Percentiles rank a stretch among this genome's conserved stretches.
These are phyloP conservation scores for Perodicticus potto DNA, from an alignment of 2,797 vertebrate genomes.

Conservation along the genomic window DNA sequence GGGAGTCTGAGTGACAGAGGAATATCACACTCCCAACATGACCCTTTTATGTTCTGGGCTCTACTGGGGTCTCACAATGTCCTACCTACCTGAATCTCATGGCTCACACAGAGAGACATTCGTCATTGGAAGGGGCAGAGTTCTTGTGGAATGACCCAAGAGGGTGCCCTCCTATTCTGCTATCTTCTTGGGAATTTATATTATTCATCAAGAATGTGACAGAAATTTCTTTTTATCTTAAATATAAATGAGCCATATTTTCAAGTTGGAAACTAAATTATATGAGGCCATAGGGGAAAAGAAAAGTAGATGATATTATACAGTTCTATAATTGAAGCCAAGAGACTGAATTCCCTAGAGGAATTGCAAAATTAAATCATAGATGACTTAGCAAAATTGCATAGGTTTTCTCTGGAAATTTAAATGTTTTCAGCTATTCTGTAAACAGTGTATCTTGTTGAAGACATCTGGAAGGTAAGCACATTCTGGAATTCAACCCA, in stretches of 20 bases:
- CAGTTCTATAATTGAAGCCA: conserved; percentile 20
- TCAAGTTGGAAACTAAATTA: background rate
- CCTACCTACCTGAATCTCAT: too few relatives aligned
- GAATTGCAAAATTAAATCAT: background rate
- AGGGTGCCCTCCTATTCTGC: too few relatives aligned
- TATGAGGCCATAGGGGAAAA: background rate
- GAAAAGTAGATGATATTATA: background rate
- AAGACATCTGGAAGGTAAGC: conserved; percentile 36
- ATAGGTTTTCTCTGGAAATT: background rate
- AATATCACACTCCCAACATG: background rate
- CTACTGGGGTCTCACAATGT: too few relatives aligned
- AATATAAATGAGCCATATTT: background rate
- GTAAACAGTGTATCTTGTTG: background rate
- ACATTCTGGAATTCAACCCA: background rate
- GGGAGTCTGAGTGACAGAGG: conserved; percentile 13
- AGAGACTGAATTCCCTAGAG: background rate
- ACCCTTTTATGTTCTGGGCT: too few relatives aligned
- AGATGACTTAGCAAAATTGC: background rate
- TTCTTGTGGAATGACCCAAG: too few relatives aligned
- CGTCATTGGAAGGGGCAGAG: too few relatives aligned
- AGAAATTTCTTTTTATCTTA: background rate
- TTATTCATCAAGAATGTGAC: background rate
- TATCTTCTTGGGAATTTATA: too few relatives aligned
- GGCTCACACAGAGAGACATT: too few relatives aligned
- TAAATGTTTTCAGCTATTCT: background rate